Base-by-base conservation (phyloP, 2,797 vertebrate species). In the Anisognathus igniventris region DNA sequence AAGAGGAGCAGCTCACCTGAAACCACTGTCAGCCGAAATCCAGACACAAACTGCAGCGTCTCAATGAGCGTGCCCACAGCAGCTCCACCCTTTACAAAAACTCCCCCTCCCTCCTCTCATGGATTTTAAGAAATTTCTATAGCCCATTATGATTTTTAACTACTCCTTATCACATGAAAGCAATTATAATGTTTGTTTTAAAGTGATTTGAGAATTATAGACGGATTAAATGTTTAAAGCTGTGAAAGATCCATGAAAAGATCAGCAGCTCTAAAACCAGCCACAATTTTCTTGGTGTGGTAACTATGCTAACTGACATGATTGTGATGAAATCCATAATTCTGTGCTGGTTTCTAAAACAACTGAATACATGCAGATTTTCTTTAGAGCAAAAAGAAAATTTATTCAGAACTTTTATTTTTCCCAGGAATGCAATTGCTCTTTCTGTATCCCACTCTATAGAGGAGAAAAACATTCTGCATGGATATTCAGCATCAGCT, bases 51-150 rank as follows among this genome's bases (percentile, higher is more conserved):
- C 7, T 5, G 21, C 7, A 70, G 11, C 2, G 11, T 91, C 39
- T 80, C 57, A 14, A 5, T 14, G 11, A 7, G 5, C 3, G 2
- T 4, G 4, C 42, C 51, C 95, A 93, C 88, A 94, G 72, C 53
- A 53, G 53, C n/a, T 61, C 33, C 57, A 30, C 30, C 65, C 89
- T 96, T 95, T 92, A 76, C 70, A 92, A 86, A 95, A 97, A 93
- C 71, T 14, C 8, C 15, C 23, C 35, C 30, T 62, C 27, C 25
- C 1, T 22, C 16, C 27, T 40, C n/a, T 54, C 28, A 17, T 48
- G 10, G 66, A 54, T 47, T 62, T 5, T 15, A 39, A 73, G n/a
- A 39, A 14, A 39, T 39, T 39, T 39, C 39, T 14, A 39, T n/a
- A n/a, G n/a, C n/a, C n/a, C n/a, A n/a, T 33, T 16, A 12, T 24